Conservation (phyloP, 2,797 vertebrate species). For the Rhynchotus rufescens region DNA sequence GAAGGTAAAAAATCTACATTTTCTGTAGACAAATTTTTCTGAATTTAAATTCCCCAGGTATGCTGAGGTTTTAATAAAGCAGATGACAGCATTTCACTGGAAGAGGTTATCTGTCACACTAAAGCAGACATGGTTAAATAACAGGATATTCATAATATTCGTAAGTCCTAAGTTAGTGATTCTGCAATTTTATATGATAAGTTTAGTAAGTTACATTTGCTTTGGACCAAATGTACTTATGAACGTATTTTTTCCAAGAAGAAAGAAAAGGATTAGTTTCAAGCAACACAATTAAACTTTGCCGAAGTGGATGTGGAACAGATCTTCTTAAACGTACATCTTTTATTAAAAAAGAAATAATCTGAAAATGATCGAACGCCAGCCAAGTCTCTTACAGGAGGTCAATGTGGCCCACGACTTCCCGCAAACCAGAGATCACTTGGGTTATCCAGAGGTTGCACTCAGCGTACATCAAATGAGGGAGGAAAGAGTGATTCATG, state of each 20-base stretch:
- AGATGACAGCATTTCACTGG: neutral
- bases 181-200: neutral
- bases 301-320: slow-evolving; percentile 9
- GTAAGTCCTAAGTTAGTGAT: neutral
- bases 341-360: neutral
- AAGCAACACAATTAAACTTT: neutral
- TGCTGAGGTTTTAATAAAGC: neutral
- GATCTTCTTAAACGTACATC: neutral
- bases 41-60: neutral
- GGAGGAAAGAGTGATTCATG: neutral
- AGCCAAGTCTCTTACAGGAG: neutral
- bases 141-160: neutral
- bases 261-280: neutral
- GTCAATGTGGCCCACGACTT: fast-evolving
- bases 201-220: neutral
- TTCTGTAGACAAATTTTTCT: neutral
- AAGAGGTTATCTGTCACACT: neutral
- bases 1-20: neutral
- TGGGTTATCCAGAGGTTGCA: neutral
- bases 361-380: neutral
- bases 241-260: neutral
- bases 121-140: neutral
- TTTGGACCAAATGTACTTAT: neutral
- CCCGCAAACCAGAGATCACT: neutral
- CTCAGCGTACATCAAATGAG: neutral